Base-by-base conservation (phyloP, 2,113 vertebrate species). In the Oryzias woworae region DNA sequence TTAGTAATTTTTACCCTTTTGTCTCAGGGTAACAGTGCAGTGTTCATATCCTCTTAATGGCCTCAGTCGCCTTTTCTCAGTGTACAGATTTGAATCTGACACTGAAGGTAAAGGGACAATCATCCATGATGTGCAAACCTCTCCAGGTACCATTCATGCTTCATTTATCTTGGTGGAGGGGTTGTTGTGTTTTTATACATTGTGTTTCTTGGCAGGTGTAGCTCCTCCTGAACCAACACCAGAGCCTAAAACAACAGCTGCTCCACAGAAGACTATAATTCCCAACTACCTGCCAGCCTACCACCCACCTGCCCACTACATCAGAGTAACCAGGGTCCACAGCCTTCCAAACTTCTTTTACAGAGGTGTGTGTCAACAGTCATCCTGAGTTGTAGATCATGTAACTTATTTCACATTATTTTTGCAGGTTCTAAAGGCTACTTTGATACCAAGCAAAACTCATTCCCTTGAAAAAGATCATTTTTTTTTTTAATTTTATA, bases 51-150 rank as follows among this genome's bases (percentile, higher is more conserved):
- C 74, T 20, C 43, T 83, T 16, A 42, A 63, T 31, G 64, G 82
- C 1, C 84, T 89, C 7, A 36, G 73, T 69, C 74, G 73, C 26
- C 78, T 86, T 17, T 87, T 89, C 75, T 79, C 63, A 0, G 17
- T 3, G 4, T 68, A 75, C 60, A 76, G 1, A 66, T 87, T 90
- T 75, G 79, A 84, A 4, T 84, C 87, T 0, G 86, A 89, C 17
- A 14, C 41, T 0, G 53, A 41, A 0, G 89, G 89, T 1, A 0
- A 62, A 0, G 83, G 88, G 1, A 41, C 14, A 4, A 69, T 82
- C 13, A 36, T 65, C 45, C 59, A 14, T 42, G 48, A 18, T 5
- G 18, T 16, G 10, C 51, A 42, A 4, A 17, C 41, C n/a, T 12
- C 56, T 22, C n/a, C 58, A 64, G 64, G 84, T 73, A 59, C 3